Evolutionary conservation across 1,140 invertebrate genomes (phyloP), one percentile per base, ranked within the genome.

Genomic region (Drosophila cardini): DNA sequence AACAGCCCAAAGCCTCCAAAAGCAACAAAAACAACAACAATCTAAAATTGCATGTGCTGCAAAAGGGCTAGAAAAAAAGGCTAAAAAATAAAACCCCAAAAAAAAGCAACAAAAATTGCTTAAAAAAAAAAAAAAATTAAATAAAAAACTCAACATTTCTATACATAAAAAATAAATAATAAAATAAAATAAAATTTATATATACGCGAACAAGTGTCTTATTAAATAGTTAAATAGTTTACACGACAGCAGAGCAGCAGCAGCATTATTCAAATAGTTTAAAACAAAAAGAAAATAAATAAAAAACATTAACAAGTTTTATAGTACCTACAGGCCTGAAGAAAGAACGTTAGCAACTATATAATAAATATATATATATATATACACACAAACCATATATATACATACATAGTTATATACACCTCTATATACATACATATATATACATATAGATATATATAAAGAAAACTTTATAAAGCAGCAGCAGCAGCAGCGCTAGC

Each of bases 151-250:
- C 64, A 76, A 76, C 67, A 65, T 81, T 76, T 76, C 67, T 76
- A 67, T 65, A 4, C 21, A 26, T 26, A 26, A 26, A 26, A 26
- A 26, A 26, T 26, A 26, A 26, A 58, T 57, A 63, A 71, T 57
- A 73, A 62, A 53, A 62, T 26, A 50, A 50, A 46, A 53, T 50
- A 76, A 62, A 52, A 21, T 52, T 58, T 46, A 58, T 72, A 86
- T 67, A 86, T 77, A 89, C 76, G 80, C 84, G 84, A 89, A 80
- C 84, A 85, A 89, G 85, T 89, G 85, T 89, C 85, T 89, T 89
- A 89, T 78, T 80, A 90, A 69, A 50, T 74, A 74, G 46, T 67
- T 76, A 76, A 72, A 71, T 72, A 76, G 53, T 53, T 42, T 75
- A 72, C 53, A 61, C 34, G 53, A 61, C n/a, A 46, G 60, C 32